Conservation (phyloP, 2,888 invertebrate species). For the Boloria euphrosyne region DNA sequence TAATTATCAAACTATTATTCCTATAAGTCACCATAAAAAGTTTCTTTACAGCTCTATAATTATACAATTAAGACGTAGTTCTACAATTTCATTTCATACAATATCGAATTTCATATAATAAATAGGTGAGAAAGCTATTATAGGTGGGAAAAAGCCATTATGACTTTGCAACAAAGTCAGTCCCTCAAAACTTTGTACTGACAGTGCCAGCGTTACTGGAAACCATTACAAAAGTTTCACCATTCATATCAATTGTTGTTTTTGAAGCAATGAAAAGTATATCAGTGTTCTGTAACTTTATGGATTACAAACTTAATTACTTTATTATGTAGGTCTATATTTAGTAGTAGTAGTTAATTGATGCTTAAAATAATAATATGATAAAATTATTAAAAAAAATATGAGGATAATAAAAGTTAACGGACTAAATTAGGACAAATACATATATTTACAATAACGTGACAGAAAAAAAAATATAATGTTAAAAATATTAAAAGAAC, state of each 20-base stretch:
- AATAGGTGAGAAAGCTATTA: constrained; percentile 9
- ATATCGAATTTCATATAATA: constrained; percentile 18
- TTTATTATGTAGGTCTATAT: too few relatives aligned
- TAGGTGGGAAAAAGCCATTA: not conserved
- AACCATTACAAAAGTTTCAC: constrained; percentile 31
- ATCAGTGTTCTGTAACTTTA: not conserved
- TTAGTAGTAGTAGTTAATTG: too few relatives aligned
- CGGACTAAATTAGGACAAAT: too few relatives aligned
- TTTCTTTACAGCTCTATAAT: not conserved
- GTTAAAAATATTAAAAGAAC: not conserved
- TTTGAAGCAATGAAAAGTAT: not conserved
- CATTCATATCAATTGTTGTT: constrained; percentile 34
- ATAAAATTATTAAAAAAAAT: not conserved
- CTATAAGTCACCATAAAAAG: too few relatives aligned
- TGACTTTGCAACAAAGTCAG: constrained; percentile 16
- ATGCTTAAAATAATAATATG: not conserved
- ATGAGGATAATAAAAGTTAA: not conserved
- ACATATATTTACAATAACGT: too few relatives aligned
- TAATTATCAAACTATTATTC: too few relatives aligned
- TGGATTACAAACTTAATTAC: too few relatives aligned
- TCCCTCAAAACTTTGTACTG: constrained; percentile 22
- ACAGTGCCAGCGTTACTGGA: constrained; percentile 18
- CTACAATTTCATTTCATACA: constrained; percentile 5
- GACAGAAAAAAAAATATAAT: not conserved
- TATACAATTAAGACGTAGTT: not conserved